A percentile compares a stretch with the other conserved stretches of the same genome.
Conservation (phyloP, 2,888 invertebrate genomes). For the Liodrosophila aerea region DNA sequence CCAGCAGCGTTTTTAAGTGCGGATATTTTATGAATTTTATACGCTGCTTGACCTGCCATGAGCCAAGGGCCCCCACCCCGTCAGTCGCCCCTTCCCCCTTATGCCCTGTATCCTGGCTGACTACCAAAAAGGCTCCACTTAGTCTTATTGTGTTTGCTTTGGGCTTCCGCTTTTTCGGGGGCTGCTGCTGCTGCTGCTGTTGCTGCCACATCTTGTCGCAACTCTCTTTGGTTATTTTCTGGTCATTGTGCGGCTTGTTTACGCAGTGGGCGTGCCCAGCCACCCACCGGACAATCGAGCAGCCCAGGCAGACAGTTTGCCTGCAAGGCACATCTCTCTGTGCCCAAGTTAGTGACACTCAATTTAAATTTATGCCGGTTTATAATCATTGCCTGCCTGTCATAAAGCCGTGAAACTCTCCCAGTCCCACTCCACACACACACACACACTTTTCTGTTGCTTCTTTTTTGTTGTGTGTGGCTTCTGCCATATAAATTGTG, state of each 20-base stretch:
- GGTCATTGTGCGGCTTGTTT: slow-evolving; percentile 68
- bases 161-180: slow-evolving; percentile 47
- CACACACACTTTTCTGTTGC: too few species aligned
- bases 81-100: neutral
- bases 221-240: slow-evolving; percentile 60
- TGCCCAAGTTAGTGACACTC: slow-evolving; percentile 65
- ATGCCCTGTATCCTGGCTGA: neutral
- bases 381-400: slow-evolving; percentile 63
- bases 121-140: slow-evolving; percentile 48
- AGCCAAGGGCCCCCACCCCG: slow-evolving; percentile 8
- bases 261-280: slow-evolving; percentile 48
- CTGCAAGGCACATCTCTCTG: slow-evolving; percentile 34
- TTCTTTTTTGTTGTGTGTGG: slow-evolving; percentile 13
- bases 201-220: slow-evolving; percentile 51
- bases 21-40: slow-evolving; percentile 78
- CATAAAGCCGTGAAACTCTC: slow-evolving; percentile 50
- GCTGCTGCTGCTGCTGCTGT: too few species aligned
- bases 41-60: slow-evolving; percentile 67
- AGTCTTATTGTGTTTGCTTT: slow-evolving; percentile 65
- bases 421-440: neutral
- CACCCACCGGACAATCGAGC: neutral
- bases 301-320: neutral
- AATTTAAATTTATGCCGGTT: slow-evolving; percentile 70
- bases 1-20: slow-evolving; percentile 65
- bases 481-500: slow-evolving; percentile 46